Evolutionary conservation across 2,797 vertebrate genomes (phyloP).

Genomic region (Poeciliopsis turneri): DNA sequence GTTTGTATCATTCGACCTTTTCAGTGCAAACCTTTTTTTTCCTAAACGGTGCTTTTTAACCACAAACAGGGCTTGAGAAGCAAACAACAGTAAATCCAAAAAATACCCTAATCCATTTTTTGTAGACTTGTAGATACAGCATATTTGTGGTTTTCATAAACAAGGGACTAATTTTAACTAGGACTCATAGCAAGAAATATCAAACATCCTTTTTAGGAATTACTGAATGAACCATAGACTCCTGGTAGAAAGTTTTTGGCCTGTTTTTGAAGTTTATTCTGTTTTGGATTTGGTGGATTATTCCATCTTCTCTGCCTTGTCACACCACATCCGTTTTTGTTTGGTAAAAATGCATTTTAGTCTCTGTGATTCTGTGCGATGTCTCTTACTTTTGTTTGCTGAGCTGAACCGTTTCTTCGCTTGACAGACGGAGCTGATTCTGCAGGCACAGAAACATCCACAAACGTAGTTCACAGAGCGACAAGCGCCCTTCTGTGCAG

Average conservation of each 20-base stretch:
- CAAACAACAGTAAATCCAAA: not conserved
- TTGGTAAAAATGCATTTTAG: constrained; percentile 43
- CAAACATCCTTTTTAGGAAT: not conserved
- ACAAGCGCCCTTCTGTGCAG: constrained; percentile 39
- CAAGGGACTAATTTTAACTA: not conserved
- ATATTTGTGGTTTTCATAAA: not conserved
- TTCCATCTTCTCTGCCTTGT: constrained; percentile 24
- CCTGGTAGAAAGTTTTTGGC: not conserved
- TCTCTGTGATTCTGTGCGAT: constrained; percentile 49
- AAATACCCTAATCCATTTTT: not conserved
- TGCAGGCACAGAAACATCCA: constrained; percentile 37
- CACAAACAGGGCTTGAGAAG: not conserved
- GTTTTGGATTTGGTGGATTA: constrained; percentile 28
- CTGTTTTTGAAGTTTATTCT: constrained; percentile 15
- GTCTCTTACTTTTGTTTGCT: constrained; percentile 50
- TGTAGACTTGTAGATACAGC: not conserved
- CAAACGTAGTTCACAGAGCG: constrained; percentile 13
- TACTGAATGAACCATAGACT: not conserved
- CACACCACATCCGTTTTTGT: constrained; percentile 46
- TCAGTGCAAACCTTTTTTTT: not conserved
- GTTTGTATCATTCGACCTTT: not conserved
- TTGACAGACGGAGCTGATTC: constrained; percentile 64
- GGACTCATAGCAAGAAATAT: not conserved
- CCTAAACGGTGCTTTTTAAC: not conserved
- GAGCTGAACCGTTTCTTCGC: constrained; percentile 44